A percentile compares a stretch with the other conserved stretches of the same genome.
phyloP scores from a whole-genome alignment of 2,888 invertebrate species.

The Machimus rusticus region DNA sequence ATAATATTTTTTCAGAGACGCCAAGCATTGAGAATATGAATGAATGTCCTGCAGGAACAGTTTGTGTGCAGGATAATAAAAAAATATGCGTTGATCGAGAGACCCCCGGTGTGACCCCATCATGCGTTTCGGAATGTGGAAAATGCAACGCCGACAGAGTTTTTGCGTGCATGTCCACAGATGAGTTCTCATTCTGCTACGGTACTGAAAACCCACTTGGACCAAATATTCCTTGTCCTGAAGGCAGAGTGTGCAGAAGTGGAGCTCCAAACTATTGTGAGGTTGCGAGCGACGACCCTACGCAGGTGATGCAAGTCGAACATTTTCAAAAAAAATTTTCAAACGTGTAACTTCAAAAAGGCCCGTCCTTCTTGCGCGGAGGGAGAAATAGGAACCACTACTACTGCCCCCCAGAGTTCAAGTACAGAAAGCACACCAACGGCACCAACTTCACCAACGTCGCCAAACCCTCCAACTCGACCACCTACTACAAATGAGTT shows the following conservation, averaged over 20 bases:
- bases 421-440: not conserved
- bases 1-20: not conserved
- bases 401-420: not conserved
- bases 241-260: not conserved
- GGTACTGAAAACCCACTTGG: not conserved
- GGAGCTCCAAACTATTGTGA: not conserved
- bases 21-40: not conserved
- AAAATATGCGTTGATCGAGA: not conserved
- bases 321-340: not conserved
- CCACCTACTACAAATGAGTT: not conserved
- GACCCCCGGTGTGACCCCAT: not conserved
- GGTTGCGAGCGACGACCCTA: not conserved
- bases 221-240: not conserved
- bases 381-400: not conserved
- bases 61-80: not conserved
- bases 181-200: not conserved
- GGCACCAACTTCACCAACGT: not conserved
- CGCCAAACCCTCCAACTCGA: not conserved
- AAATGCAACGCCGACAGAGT: not conserved
- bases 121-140: constrained; percentile 5
- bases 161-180: not conserved
- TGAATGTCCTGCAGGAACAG: not conserved
- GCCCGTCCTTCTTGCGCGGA: not conserved
- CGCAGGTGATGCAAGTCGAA: not conserved
- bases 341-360: not conserved